phyloP scores from a whole-genome alignment of 2,888 invertebrate genomes.

The Coelinius sp. region DNA sequence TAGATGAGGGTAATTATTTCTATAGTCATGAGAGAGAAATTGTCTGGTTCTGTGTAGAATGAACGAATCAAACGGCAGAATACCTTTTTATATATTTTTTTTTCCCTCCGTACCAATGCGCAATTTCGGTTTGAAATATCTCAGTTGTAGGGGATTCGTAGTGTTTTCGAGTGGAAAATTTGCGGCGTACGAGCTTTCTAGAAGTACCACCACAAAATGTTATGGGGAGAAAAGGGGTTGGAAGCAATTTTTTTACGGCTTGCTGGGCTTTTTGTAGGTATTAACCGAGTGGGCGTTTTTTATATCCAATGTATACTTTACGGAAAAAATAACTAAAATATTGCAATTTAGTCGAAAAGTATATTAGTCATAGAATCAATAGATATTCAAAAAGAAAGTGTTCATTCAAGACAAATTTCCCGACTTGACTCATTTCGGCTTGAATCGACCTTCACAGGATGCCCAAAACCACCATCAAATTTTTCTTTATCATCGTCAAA shows the following conservation, averaged over 20 bases:
- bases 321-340: background rate
- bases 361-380: no score
- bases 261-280: constrained; percentile 36
- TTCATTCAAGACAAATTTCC: no score
- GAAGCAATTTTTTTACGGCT: constrained; percentile 47
- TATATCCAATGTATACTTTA: background rate
- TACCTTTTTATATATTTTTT: constrained; percentile 5
- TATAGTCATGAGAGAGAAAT: background rate
- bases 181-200: constrained; percentile 53
- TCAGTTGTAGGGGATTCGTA: constrained; percentile 45
- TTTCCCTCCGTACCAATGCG: constrained; percentile 2
- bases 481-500: background rate
- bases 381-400: no score
- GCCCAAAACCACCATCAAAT: background rate
- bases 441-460: background rate
- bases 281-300: background rate
- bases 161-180: constrained; percentile 48
- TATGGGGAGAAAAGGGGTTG: constrained; percentile 42
- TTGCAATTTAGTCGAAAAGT: no score
- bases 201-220: constrained; percentile 53
- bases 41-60: background rate
- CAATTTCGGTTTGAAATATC: constrained; percentile 27
- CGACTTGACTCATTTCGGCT: no score
- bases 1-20: background rate
- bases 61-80: constrained; percentile 8